Percentiles rank a stretch among this genome's conserved stretches.
phyloP scores from a whole-genome alignment of 1,140 invertebrate species.

The Polyergus mexicanus region DNA sequence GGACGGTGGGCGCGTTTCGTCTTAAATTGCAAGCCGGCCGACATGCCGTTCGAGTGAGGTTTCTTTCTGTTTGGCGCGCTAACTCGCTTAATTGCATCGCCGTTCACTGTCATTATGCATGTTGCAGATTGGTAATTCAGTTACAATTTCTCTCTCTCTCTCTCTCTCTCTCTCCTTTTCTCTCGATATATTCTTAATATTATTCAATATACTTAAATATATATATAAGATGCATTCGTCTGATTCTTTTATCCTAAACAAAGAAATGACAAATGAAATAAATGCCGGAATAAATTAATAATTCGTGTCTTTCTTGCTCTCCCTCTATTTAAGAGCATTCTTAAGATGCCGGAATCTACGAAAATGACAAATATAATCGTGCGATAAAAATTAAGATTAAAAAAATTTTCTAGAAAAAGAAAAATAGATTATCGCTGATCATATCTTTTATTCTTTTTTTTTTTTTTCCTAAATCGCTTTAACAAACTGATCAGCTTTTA shows the following conservation, averaged over 20 bases:
- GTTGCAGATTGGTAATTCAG: constrained; percentile 37
- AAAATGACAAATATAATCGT: too few relatives aligned
- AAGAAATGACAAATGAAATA: background rate
- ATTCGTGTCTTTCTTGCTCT: background rate
- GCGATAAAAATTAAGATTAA: too few relatives aligned
- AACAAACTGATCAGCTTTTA: background rate
- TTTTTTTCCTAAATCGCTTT: too few relatives aligned
- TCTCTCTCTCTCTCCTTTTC: too few relatives aligned
- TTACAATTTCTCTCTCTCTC: too few relatives aligned
- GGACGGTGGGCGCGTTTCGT: constrained; percentile 18
- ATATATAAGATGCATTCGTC: background rate
- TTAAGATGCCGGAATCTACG: background rate
- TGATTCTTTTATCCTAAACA: background rate
- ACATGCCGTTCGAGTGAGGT: background rate
- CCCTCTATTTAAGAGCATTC: background rate
- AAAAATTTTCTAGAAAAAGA: background rate
- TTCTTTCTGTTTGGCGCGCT: constrained; percentile 24
- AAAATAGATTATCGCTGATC: too few relatives aligned
- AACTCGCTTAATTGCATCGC: constrained; percentile 50
- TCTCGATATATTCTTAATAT: constrained; percentile 2
- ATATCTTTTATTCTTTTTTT: background rate
- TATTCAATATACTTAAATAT: constrained; percentile 8
- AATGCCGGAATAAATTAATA: background rate
- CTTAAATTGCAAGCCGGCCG: constrained; percentile 34
- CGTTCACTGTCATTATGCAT: constrained; percentile 5